Base-by-base conservation (phyloP, 2,888 invertebrate genomes). In the Trichogramma evanescens region DNA sequence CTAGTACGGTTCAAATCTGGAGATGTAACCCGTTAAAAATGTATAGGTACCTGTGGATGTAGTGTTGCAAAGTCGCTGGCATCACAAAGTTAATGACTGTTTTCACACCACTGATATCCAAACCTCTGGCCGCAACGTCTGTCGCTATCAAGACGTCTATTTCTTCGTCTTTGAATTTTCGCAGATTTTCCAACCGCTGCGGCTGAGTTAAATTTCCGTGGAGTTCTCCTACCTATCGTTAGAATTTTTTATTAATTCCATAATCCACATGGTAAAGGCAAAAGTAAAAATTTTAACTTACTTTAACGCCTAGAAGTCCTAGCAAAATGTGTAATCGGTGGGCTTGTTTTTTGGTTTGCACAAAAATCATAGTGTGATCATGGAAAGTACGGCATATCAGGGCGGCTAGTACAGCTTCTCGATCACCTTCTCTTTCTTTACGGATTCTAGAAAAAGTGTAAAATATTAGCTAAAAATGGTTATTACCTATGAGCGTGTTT, bases 161-260 rank as follows among this genome's bases (percentile, higher is more conserved):
- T 72, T 84, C 84, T 70, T 91, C 90, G 6, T 92, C 89, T 74
- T 91, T 93, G 78, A 97, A 97, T 68, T 88, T 86, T 67, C 88
- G 86, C 44, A 97, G 81, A 0, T 94, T 90, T 70, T 96, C 95
- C 67, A 97, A 79, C 63, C 97, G 88, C 77, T 95, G 95, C 0
- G 93, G 91, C 78, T 99, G 99, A n/a, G 92, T 91, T 40, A 99
- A 81, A 71, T 96, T 95, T 0, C 98, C 96, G 76, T 99, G 99
- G 54, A 99, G 83, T 76, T 99, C 98, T 0, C 89, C 91, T 6
- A 87, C 87, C 79, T 80, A 53, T 43, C 8, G 46, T 51, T 45
- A 49, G 43, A 46, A 46, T 43, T 44, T 54, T 54, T 51, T 52
- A 48, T 56, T 10, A 48, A 39, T n/a, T 50, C 50, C 7, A 42